These are phyloP conservation scores for Nymphalis io DNA, from an alignment of 1,140 invertebrate genomes.

Conservation along the genomic window DNA sequence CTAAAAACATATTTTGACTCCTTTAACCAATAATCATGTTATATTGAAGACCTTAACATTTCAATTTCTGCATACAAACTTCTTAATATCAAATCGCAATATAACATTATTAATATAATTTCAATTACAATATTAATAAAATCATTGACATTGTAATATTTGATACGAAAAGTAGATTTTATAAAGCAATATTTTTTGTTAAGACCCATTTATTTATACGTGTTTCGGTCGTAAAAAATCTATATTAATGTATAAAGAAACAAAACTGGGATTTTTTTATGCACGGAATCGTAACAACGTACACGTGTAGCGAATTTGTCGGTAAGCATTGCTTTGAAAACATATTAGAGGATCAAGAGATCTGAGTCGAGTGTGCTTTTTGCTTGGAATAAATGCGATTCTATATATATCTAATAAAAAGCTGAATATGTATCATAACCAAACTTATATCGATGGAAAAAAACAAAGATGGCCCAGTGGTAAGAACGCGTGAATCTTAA, in stretches of 20 bases:
- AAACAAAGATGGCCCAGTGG: too few species aligned
- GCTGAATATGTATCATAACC: too few species aligned
- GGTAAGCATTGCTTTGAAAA: slow-evolving; percentile 16
- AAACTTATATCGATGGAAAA: too few species aligned
- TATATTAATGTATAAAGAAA: slow-evolving; percentile 13
- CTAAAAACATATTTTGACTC: too few species aligned
- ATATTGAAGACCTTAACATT: too few species aligned
- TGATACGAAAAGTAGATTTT: neutral
- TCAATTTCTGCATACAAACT: too few species aligned
- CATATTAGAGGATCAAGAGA: slow-evolving; percentile 21
- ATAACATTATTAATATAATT: too few species aligned
- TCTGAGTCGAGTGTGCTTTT: slow-evolving; percentile 5
- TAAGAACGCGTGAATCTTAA: too few species aligned
- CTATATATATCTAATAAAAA: too few species aligned
- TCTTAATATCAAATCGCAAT: too few species aligned
- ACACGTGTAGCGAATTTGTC: slow-evolving; percentile 24
- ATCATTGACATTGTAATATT: neutral
- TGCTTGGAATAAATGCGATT: slow-evolving; percentile 13
- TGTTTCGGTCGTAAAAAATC: slow-evolving; percentile 15
- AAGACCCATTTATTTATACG: slow-evolving; percentile 14
- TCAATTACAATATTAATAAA: too few species aligned
- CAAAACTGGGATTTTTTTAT: slow-evolving; percentile 18
- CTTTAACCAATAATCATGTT: too few species aligned
- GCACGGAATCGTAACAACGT: neutral
- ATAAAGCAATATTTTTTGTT: neutral